A percentile compares a stretch with the other conserved stretches of the same genome.
phyloP scores from a whole-genome alignment of 2,888 invertebrate genomes.

The Iselma pallidipennis region DNA sequence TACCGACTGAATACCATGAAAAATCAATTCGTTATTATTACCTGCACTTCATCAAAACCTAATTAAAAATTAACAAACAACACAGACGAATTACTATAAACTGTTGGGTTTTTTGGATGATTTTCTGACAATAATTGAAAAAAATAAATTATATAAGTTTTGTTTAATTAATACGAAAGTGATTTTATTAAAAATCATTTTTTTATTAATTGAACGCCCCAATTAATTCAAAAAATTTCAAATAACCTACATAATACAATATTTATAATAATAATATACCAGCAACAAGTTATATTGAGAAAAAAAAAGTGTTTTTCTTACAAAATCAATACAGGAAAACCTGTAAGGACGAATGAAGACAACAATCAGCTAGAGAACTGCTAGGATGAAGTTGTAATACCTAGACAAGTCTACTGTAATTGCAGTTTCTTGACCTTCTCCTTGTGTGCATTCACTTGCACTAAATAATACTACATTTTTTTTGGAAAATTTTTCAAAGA shows the following conservation, averaged over 20 bases:
- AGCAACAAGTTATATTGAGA: background rate
- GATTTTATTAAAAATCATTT: background rate
- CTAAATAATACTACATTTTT: constrained; percentile 31
- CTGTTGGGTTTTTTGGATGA: background rate
- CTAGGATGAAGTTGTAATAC: background rate
- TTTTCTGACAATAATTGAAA: background rate
- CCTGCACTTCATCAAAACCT: background rate
- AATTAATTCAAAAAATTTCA: background rate
- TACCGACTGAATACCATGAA: background rate
- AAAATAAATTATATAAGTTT: background rate
- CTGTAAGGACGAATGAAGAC: background rate
- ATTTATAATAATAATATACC: background rate
- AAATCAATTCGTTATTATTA: background rate
- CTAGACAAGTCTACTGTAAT: constrained; percentile 20
- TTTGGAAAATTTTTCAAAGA: background rate
- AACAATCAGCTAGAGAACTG: background rate
- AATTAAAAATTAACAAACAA: too few relatives aligned
- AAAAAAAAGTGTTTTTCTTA: background rate
- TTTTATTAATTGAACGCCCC: background rate
- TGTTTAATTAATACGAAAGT: background rate
- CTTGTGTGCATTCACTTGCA: constrained; percentile 36
- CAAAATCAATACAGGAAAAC: background rate
- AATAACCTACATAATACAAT: background rate
- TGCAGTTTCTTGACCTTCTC: constrained; percentile 38
- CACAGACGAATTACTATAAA: background rate